A percentile compares a stretch with the other conserved stretches of the same genome.
phyloP scores from a whole-genome alignment of 92 coral and sea anemone genomes.

The Pocillopora meandrina region DNA sequence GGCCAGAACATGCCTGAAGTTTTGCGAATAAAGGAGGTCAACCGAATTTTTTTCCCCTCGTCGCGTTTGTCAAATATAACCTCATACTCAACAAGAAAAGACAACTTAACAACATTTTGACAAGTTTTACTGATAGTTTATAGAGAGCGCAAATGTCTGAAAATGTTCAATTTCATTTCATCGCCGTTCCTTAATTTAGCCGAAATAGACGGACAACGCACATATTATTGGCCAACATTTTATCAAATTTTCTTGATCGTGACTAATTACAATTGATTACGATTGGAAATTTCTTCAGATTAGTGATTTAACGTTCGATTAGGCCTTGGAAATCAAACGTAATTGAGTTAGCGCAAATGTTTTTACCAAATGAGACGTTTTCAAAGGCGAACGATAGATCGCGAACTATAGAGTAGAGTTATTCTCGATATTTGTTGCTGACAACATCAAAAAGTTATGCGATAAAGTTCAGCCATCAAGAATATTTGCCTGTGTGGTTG shows the following conservation, averaged over 20 bases:
- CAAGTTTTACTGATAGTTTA: no score
- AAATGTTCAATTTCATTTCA: no score
- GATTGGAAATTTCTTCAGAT: no score
- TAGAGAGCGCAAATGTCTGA: no score
- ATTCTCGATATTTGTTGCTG: not conserved
- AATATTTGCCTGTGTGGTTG: constrained; percentile 19
- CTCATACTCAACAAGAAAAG: no score
- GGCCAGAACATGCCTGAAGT: not conserved
- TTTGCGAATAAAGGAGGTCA: not conserved
- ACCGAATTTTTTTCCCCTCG: not conserved
- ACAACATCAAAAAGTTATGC: not conserved
- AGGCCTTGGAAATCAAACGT: not conserved
- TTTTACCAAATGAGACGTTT: constrained; percentile 28
- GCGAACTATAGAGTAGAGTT: not conserved
- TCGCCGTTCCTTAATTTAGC: no score
- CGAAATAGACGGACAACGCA: no score
- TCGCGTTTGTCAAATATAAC: not conserved
- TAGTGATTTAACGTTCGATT: no score
- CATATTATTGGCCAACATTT: no score
- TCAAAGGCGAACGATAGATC: not conserved
- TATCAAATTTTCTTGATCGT: no score
- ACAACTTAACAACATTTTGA: no score
- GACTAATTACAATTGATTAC: no score
- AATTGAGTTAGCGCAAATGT: constrained; percentile 6
- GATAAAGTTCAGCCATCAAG: not conserved